Evolutionary conservation across 2,888 invertebrate species (phyloP).

Genomic region (Phoronis australis): DNA sequence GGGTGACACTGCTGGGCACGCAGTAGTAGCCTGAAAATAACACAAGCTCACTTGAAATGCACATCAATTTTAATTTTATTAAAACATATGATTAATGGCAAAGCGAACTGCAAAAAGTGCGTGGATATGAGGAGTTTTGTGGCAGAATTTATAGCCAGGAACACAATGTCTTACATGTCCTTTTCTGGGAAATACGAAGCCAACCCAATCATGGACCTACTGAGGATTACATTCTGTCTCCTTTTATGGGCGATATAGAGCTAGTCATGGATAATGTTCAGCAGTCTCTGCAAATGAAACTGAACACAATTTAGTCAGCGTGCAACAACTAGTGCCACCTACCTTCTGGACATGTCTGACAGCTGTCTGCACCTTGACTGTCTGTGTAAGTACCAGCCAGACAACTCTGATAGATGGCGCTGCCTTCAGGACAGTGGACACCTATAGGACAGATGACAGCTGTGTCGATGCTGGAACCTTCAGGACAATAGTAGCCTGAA

Average conservation of each 20-base stretch:
- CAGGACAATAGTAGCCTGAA: constrained; percentile 47
- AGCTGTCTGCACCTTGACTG: constrained; percentile 25
- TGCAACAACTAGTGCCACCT: neutral
- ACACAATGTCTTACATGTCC: no score
- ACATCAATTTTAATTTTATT: no score
- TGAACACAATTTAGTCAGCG: no score
- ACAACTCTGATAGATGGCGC: constrained; percentile 34
- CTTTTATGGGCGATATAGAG: neutral
- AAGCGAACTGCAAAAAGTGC: neutral
- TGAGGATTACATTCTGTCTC: neutral
- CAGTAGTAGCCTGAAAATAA: constrained; percentile 42
- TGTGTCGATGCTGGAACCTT: constrained; percentile 37
- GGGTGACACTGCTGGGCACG: constrained; percentile 32
- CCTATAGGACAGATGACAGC: constrained; percentile 42
- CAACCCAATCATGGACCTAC: no score
- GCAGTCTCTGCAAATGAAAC: neutral
- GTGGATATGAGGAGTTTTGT: no score
- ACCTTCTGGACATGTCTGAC: constrained; percentile 42
- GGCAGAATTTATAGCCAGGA: no score
- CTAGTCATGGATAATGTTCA: neutral
- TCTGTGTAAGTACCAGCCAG: constrained; percentile 36
- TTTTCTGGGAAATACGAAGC: no score
- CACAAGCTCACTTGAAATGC: no score
- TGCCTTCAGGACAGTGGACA: constrained; percentile 39
- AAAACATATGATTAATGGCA: neutral